These are phyloP conservation scores for Xyliphius kryptos DNA, from an alignment of 2,113 vertebrate species.

Conservation along the genomic window DNA sequence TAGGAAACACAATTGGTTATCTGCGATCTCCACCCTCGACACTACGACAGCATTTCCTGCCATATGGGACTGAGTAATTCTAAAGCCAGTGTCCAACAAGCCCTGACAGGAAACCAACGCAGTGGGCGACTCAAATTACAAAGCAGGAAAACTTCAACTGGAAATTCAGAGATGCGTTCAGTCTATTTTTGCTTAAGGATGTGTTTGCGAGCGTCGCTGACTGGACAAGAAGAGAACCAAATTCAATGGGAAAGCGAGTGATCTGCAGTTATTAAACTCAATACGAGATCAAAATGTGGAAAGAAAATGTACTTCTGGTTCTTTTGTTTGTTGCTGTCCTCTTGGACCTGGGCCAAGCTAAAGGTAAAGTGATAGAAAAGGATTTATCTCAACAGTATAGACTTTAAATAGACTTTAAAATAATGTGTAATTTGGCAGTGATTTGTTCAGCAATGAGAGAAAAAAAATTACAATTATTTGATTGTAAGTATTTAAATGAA, in stretches of 20 bases:
- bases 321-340: slow-evolving; percentile 45
- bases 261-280: not conserved
- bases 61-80: slow-evolving; percentile 13
- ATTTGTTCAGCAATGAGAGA: too few relatives aligned
- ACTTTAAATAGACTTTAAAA: too few relatives aligned
- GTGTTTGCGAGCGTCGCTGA: not conserved
- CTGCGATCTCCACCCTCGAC: slow-evolving; percentile 15
- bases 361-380: slow-evolving; percentile 44
- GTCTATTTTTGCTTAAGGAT: slow-evolving; percentile 1
- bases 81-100: slow-evolving; percentile 7
- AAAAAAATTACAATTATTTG: too few relatives aligned
- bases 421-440: too few relatives aligned
- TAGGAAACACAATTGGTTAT: not conserved
- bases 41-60: slow-evolving; percentile 14
- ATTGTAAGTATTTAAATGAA: too few relatives aligned
- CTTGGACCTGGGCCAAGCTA: slow-evolving; percentile 31
- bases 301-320: slow-evolving; percentile 12
- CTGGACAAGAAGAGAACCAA: not conserved
- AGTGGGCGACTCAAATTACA: not conserved
- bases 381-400: not conserved
- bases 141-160: not conserved
- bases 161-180: not conserved
- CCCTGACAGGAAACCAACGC: slow-evolving; percentile 28
- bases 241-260: not conserved
- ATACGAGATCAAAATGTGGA: slow-evolving; percentile 23